Evolutionary conservation across 2,113 vertebrate species (phyloP).

Genomic region (Oryzias melastigma): DNA sequence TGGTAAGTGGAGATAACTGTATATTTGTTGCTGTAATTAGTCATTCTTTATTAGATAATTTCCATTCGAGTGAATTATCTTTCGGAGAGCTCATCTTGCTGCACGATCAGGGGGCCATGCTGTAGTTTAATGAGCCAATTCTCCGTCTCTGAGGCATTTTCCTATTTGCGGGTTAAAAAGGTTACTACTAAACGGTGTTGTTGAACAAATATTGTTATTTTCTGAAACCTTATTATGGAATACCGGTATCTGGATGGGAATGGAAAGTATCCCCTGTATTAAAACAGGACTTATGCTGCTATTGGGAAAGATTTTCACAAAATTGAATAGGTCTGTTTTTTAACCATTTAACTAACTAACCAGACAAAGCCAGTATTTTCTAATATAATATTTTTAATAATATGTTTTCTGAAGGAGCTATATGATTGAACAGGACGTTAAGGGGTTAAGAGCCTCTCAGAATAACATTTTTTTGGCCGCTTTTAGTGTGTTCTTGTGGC

Average conservation of each 20-base stretch:
- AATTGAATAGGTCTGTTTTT: constrained; percentile 12
- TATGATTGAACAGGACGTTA: too few species aligned
- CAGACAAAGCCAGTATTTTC: too few species aligned
- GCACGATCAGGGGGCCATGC: background rate
- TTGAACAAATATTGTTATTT: background rate
- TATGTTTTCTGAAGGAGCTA: too few species aligned
- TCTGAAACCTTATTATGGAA: background rate
- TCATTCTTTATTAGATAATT: constrained; percentile 6
- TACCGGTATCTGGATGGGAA: background rate
- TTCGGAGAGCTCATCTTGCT: background rate
- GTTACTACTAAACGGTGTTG: background rate
- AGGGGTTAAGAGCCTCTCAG: too few species aligned
- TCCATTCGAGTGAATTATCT: constrained; percentile 6
- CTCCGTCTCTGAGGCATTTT: background rate
- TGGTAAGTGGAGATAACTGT: constrained; percentile 7
- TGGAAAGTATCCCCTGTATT: background rate
- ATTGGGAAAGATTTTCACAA: constrained; percentile 22
- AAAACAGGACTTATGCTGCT: constrained; percentile 7
- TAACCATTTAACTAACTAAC: too few species aligned
- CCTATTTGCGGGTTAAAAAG: background rate
- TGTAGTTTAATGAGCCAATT: constrained; percentile 16
- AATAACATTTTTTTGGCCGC: too few species aligned
- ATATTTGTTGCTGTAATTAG: constrained; percentile 23
- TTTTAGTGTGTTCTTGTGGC: too few species aligned
- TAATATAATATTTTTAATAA: too few species aligned